A percentile compares a stretch with the other conserved stretches of the same genome.
phyloP scores from a whole-genome alignment of 2,797 vertebrate genomes.

The Novumbra hubbsi region DNA sequence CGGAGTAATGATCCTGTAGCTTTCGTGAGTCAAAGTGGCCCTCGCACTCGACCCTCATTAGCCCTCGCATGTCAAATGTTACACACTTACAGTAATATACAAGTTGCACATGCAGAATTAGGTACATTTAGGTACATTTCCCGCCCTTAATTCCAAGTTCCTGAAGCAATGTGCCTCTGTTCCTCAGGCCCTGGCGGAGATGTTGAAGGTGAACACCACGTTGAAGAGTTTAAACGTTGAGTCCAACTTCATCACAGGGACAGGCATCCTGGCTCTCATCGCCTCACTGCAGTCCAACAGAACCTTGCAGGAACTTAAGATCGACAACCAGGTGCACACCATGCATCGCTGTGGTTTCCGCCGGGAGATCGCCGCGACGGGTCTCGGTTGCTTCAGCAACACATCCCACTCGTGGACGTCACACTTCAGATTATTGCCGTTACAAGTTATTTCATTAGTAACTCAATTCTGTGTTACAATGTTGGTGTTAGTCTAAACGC shows the following conservation, averaged over 20 bases:
- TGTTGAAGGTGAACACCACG: conserved; percentile 88
- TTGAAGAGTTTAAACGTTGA: conserved; percentile 94
- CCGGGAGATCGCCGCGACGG: background rate
- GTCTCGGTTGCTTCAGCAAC: too few species aligned
- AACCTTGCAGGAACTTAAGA: conserved; percentile 90
- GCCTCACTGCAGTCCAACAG: conserved; percentile 86
- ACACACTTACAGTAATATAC: background rate
- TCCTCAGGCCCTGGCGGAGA: conserved; percentile 89
- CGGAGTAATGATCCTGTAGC: conserved; percentile 94
- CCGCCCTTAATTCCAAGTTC: background rate
- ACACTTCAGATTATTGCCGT: background rate
- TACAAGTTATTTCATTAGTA: background rate
- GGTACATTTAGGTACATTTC: background rate
- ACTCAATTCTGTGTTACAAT: background rate
- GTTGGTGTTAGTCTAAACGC: background rate
- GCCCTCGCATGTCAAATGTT: too few species aligned
- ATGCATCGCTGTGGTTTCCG: background rate
- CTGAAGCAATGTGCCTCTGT: conserved; percentile 16
- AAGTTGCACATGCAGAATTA: too few species aligned
- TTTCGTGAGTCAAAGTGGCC: conserved; percentile 75
- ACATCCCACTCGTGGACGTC: background rate
- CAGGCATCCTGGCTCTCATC: conserved; percentile 84
- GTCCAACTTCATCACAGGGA: conserved; percentile 96
- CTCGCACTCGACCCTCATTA: background rate
- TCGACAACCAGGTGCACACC: conserved; percentile 90